Conservation (phyloP, 2,797 vertebrate species). For the Danio aesculapii region DNA sequence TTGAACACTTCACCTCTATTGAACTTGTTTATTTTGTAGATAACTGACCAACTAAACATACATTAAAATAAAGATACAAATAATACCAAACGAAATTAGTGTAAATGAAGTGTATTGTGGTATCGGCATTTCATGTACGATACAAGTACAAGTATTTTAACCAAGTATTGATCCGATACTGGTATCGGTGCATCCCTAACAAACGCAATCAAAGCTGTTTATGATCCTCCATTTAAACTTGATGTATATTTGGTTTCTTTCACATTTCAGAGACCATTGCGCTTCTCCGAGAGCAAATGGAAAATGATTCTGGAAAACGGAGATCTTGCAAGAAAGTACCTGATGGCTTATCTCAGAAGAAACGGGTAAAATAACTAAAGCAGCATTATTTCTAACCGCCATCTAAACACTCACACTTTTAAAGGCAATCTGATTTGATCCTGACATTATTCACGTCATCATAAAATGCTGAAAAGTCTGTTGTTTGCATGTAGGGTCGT, state of each 20-base stretch:
- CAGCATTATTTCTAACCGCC: not conserved
- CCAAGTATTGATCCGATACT: too few species aligned
- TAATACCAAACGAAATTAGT: too few species aligned
- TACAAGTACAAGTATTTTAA: too few species aligned
- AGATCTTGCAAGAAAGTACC: slow-evolving; percentile 81
- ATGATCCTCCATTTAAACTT: not conserved
- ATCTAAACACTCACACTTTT: not conserved
- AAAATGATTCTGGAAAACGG: slow-evolving; percentile 67
- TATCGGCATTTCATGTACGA: too few species aligned
- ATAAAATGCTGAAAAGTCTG: not conserved
- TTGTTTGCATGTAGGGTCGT: slow-evolving; percentile 47
- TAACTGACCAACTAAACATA: too few species aligned
- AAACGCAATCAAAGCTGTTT: not conserved
- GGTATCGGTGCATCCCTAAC: too few species aligned
- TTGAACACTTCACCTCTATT: too few species aligned
- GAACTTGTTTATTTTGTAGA: too few species aligned
- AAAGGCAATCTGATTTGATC: too few species aligned
- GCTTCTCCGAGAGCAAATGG: slow-evolving; percentile 67
- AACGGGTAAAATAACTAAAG: slow-evolving; percentile 79
- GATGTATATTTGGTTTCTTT: not conserved
- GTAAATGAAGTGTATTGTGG: too few species aligned
- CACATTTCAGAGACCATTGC: slow-evolving; percentile 80
- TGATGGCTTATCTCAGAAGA: slow-evolving; percentile 84
- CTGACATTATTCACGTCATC: not conserved
- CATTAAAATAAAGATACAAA: too few species aligned